These are phyloP conservation scores for Myzus persicae DNA, from an alignment of 1,140 invertebrate species.

Conservation along the genomic window DNA sequence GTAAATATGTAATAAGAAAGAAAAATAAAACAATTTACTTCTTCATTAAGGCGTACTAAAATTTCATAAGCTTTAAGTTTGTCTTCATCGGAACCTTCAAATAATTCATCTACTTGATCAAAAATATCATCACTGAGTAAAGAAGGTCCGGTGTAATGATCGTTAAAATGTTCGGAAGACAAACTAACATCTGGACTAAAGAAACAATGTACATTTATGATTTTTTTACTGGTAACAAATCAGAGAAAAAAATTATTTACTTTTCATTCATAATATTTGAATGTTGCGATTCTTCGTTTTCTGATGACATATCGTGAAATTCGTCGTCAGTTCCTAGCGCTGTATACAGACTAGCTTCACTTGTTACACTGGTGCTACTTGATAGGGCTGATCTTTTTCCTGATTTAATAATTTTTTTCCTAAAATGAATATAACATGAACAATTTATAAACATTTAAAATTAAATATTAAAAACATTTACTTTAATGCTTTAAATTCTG, in stretches of 20 bases:
- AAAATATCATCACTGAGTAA: constrained; percentile 58
- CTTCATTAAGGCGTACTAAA: constrained; percentile 60
- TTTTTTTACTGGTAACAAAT: not conserved
- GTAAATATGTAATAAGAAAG: not conserved
- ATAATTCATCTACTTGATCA: constrained; percentile 61
- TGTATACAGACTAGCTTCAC: constrained; percentile 60
- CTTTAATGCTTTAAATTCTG: constrained; percentile 67
- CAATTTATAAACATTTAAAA: not conserved
- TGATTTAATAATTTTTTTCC: constrained; percentile 37
- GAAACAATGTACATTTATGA: not conserved
- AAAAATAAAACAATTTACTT: constrained; percentile 59
- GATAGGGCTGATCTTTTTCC: constrained; percentile 6
- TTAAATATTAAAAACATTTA: constrained; percentile 61
- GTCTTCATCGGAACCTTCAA: constrained; percentile 61
- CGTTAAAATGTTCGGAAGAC: not conserved
- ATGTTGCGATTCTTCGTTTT: constrained; percentile 60
- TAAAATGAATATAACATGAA: not conserved
- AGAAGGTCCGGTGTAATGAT: not conserved
- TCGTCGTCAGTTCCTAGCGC: constrained; percentile 61
- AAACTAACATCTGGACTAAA: not conserved
- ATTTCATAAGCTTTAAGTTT: constrained; percentile 61
- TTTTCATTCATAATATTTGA: constrained; percentile 6
- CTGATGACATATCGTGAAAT: constrained; percentile 62
- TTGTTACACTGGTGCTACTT: constrained; percentile 51
- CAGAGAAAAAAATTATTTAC: not conserved